Base-by-base conservation (phyloP, 2,888 invertebrate genomes). In the Autographa pulchrina region DNA sequence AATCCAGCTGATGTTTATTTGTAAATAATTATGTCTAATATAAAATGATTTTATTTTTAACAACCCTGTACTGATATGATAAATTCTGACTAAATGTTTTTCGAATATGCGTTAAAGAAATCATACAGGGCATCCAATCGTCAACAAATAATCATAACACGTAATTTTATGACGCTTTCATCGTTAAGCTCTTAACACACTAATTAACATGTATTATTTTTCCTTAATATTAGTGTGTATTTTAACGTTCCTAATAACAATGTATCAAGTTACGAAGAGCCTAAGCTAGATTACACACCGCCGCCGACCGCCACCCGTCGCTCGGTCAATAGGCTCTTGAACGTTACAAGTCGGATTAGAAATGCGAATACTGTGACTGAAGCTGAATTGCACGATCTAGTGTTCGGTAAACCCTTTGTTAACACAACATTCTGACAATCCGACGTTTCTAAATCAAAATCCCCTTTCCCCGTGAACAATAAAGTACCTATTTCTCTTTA, bases 1-100 rank as follows among this genome's bases (percentile, higher is more conserved):
- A 74, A 70, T 74, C 72, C 75, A 79, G 78, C 67, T 77, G 74
- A 74, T 74, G 43, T 62, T n/a, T 56, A 20, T 25, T 56, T 56
- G 25, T 9, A 56, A 20, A 56, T 56, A 20, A 48, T 48, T 16
- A 48, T 48, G 48, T n/a, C 3, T 35, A 35, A 35, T 35, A 35
- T 9, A 35, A 35, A 35, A 35, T 35, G 1, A 35, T 35, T 35
- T 35, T 35, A 6, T 35, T 35, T 35, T 9, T 35, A 35, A 35
- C 35, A 4, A 6, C 35, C 35, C 35, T 35, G 7, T 6, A 35
- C 35, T 8, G 35, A 0, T 35, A 35, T 25, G 25, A 1, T 25
- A 2, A 2, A 1, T 25, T 25, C 6, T 35, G 6, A 35, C 35
- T 35, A 35, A 5, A 35, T 35, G 7, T 25, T 3, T 35, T 35